Percentiles rank a stretch among this genome's conserved stretches.
phyloP scores from a whole-genome alignment of 2,888 invertebrate genomes.

The Euplexia lucipara region DNA sequence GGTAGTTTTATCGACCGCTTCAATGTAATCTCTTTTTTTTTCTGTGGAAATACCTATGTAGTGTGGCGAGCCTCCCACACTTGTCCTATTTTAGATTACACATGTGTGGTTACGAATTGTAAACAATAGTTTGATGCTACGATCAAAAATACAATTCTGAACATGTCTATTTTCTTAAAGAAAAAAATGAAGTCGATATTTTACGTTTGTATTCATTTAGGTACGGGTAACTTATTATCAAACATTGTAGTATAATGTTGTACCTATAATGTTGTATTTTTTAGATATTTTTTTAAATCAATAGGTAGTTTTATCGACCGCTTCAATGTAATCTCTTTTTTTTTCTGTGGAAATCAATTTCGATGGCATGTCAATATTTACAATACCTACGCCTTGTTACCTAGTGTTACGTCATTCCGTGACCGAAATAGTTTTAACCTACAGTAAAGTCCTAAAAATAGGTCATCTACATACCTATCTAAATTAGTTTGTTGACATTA shows the following conservation, averaged over 20 bases:
- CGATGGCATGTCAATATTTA: conserved; percentile 41
- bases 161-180: not conserved
- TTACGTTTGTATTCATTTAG: not conserved
- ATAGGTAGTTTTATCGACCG: not conserved
- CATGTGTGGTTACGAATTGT: conserved; percentile 77
- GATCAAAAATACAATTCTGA: conserved; percentile 10
- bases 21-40: conserved; percentile 20
- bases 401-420: conserved; percentile 26
- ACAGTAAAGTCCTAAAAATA: conserved; percentile 55
- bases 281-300: conserved; percentile 20
- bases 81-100: conserved; percentile 84
- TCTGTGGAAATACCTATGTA: conserved; percentile 27
- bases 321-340: conserved; percentile 14
- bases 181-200: not conserved
- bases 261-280: too few relatives aligned
- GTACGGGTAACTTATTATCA: conserved; percentile 8
- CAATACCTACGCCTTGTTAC: conserved; percentile 24
- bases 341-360: conserved; percentile 32
- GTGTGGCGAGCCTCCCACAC: conserved; percentile 82
- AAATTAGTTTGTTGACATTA: conserved; percentile 26
- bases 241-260: not conserved
- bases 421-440: conserved; percentile 48
- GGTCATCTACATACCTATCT: conserved; percentile 27
- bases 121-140: conserved; percentile 67
- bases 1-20: not conserved